Evolutionary conservation across 2,797 vertebrate species (phyloP).

Genomic region (Mycteria americana): DNA sequence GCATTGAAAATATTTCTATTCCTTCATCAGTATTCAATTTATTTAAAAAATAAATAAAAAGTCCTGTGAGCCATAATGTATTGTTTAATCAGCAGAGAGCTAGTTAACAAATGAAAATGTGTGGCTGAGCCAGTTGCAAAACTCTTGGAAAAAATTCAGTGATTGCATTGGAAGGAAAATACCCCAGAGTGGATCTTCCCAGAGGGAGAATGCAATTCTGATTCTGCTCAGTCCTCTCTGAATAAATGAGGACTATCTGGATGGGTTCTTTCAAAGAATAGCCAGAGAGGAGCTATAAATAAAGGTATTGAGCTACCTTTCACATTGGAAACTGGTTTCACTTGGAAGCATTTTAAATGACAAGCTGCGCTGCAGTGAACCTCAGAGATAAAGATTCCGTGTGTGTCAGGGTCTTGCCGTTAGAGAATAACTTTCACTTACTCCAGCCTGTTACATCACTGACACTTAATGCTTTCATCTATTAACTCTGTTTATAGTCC

Average conservation of each 20-base stretch:
- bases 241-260: not conserved
- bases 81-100: constrained; percentile 2
- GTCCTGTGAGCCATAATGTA: not conserved
- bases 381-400: not conserved
- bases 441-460: not conserved
- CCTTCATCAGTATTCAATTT: not conserved
- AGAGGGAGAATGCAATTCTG: not conserved
- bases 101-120: not conserved
- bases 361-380: not conserved
- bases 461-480: not conserved
- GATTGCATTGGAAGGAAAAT: not conserved
- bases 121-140: not conserved
- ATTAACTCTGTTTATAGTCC: not conserved
- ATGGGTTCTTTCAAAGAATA: not conserved
- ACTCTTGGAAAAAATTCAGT: not conserved
- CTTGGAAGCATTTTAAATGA: not conserved
- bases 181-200: not conserved
- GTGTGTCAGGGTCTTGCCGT: not conserved
- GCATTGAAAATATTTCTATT: not conserved
- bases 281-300: not conserved
- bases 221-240: not conserved
- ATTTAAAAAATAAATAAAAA: constrained; percentile 24
- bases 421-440: not conserved
- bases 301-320: not conserved
- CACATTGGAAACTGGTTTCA: not conserved